A percentile compares a stretch with the other conserved stretches of the same genome.
Conservation (phyloP, 2,797 vertebrate genomes). For the Sylvilagus floridanus region DNA sequence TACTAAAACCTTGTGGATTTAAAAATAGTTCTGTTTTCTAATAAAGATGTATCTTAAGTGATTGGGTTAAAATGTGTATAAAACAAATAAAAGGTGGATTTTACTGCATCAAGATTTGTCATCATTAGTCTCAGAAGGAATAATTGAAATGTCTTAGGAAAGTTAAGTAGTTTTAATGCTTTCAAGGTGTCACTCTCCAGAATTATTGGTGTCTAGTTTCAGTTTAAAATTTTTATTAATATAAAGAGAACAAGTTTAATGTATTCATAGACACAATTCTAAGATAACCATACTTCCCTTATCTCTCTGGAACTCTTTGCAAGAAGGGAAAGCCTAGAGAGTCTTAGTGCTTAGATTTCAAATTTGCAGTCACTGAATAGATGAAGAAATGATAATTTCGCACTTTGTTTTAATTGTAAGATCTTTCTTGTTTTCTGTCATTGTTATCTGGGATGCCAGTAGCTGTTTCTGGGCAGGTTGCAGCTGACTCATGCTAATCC, state of each 20-base stretch:
- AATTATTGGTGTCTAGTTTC: background rate
- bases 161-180: background rate
- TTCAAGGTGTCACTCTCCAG: background rate
- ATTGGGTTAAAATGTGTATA: background rate
- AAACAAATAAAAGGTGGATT: background rate
- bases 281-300: background rate
- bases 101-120: conserved; percentile 27
- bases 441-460: background rate
- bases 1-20: background rate
- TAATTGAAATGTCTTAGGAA: background rate
- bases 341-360: background rate
- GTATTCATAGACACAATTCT: no score
- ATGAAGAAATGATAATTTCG: background rate
- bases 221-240: background rate
- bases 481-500: background rate
- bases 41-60: background rate
- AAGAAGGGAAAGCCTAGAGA: background rate
- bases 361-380: background rate
- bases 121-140: background rate
- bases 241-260: no score
- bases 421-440: background rate
- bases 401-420: conserved; percentile 36
- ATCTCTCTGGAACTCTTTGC: background rate
- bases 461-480: background rate
- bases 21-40: background rate